A percentile compares a stretch with the other conserved stretches of the same genome.
These are phyloP conservation scores for Semaprochilodus insignis DNA, from an alignment of 2,797 vertebrate species.

Conservation along the genomic window DNA sequence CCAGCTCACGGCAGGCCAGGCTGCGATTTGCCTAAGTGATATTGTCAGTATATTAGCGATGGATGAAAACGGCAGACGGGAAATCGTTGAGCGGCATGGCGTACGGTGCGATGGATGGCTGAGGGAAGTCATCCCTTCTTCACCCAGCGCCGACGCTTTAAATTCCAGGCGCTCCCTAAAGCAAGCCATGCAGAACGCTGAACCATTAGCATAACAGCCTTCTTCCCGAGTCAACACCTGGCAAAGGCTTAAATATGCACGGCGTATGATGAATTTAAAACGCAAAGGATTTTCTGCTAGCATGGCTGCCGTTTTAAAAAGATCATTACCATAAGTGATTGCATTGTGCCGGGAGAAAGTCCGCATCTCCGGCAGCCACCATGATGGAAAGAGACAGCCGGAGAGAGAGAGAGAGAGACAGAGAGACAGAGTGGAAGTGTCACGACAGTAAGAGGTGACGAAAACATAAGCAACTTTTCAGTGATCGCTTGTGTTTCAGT, in stretches of 20 bases:
- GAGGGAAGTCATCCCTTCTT: conserved; percentile 50
- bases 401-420: conserved; percentile 22
- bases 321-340: conserved; percentile 59
- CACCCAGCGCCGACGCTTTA: conserved; percentile 46
- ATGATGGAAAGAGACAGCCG: conserved; percentile 24
- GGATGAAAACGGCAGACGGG: conserved; percentile 59
- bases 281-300: conserved; percentile 39
- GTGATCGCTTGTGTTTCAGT: neutral
- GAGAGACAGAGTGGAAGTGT: conserved; percentile 12
- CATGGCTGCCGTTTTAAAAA: conserved; percentile 45
- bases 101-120: conserved; percentile 55
- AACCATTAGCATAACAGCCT: conserved; percentile 62
- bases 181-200: conserved; percentile 52
- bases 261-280: conserved; percentile 54
- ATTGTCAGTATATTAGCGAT: conserved; percentile 61
- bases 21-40: conserved; percentile 63
- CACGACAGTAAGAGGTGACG: conserved; percentile 1
- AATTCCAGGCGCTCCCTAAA: conserved; percentile 57
- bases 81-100: conserved; percentile 63
- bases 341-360: conserved; percentile 46
- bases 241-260: conserved; percentile 57
- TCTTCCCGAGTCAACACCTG: conserved; percentile 62
- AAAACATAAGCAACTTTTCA: conserved; percentile 1
- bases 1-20: conserved; percentile 36
- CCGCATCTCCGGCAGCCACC: conserved; percentile 42